A percentile compares a stretch with the other conserved stretches of the same genome.
These are phyloP conservation scores for Drosophila repletoides DNA, from an alignment of 1,140 invertebrate species.

Conservation along the genomic window DNA sequence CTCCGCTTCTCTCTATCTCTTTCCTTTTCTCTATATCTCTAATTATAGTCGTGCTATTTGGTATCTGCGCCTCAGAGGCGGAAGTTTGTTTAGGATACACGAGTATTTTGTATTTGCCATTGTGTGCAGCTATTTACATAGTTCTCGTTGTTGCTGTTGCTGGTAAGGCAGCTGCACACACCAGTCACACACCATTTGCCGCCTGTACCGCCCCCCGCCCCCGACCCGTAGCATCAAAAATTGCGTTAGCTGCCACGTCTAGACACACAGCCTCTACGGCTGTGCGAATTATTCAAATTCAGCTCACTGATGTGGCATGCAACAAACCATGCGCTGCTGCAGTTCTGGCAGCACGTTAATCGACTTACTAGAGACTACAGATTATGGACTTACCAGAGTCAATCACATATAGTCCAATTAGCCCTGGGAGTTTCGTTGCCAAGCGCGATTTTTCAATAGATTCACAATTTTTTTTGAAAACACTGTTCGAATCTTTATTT, in stretches of 20 bases:
- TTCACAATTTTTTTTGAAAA: neutral
- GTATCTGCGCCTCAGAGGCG: slow-evolving; percentile 46
- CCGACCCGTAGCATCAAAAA: neutral
- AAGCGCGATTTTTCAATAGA: neutral
- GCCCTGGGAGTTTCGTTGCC: neutral
- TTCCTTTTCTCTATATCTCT: slow-evolving; percentile 26
- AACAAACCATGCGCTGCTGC: slow-evolving; percentile 44
- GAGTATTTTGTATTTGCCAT: slow-evolving; percentile 47
- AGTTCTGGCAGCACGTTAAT: slow-evolving; percentile 56
- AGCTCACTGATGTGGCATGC: slow-evolving; percentile 37
- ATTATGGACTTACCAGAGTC: slow-evolving; percentile 37
- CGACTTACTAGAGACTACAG: slow-evolving; percentile 12
- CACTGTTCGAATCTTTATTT: too few species aligned
- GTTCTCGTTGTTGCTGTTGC: too few species aligned
- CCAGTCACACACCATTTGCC: slow-evolving; percentile 4
- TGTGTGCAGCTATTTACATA: slow-evolving; percentile 32
- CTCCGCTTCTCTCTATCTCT: neutral
- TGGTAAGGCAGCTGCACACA: slow-evolving; percentile 55
- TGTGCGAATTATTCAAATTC: slow-evolving; percentile 67
- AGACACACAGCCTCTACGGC: slow-evolving; percentile 19
- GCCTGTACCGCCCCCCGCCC: neutral
- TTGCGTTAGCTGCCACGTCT: slow-evolving; percentile 29
- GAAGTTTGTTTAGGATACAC: slow-evolving; percentile 75
- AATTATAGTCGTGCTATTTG: slow-evolving; percentile 64
- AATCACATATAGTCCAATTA: slow-evolving; percentile 17